Evolutionary conservation across 2,113 vertebrate genomes (phyloP), one percentile per base, ranked within the genome.

Genomic region (Syngnathus typhle): DNA sequence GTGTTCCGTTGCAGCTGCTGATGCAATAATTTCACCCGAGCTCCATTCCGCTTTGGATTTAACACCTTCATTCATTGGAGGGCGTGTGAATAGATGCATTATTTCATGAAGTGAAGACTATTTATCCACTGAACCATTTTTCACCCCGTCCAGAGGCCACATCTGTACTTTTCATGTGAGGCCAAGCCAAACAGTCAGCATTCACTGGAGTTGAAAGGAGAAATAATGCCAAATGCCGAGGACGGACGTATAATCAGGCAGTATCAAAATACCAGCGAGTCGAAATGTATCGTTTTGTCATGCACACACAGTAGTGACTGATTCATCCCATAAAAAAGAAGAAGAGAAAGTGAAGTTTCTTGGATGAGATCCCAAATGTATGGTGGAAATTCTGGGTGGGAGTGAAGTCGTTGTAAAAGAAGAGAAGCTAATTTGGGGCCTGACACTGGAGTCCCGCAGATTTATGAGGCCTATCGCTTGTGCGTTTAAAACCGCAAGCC

Each of bases 391-490:
- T 74, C 70, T 64, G 59, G 65, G 74, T 36, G 77, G 78, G 74
- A 81, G 77, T 81, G 85, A 85, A 85, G 82, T 89, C 87, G 82
- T 77, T 82, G 84, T 82, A 60, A 36, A 65, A 75, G 79, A 70
- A 76, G 73, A 46, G n/a, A 73, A 87, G 87, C 82, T 78, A 78
- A 82, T 82, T 79, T 82, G 37, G 74, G 85, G 85, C 74, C 82
- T 78, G 87, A 85, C 80, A 73, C 46, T 18, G 72, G 83, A 85
- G 76, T 86, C 83, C 84, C 76, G 39, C 74, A 85, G 90, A 91
- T 91, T 89, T 88, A 91, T 66, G 87, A 88, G 88, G 81, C 85
- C 85, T 72, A 72, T 84, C 70, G 85, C 84, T 82, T 76, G 85
- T 83, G 80, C 75, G 68, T 78, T 80, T 84, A 65, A 69, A 32